Percentiles rank a stretch among this genome's conserved stretches.
These are phyloP conservation scores for Bilobella aurantiaca DNA, from an alignment of 1,140 invertebrate genomes.

Conservation along the genomic window DNA sequence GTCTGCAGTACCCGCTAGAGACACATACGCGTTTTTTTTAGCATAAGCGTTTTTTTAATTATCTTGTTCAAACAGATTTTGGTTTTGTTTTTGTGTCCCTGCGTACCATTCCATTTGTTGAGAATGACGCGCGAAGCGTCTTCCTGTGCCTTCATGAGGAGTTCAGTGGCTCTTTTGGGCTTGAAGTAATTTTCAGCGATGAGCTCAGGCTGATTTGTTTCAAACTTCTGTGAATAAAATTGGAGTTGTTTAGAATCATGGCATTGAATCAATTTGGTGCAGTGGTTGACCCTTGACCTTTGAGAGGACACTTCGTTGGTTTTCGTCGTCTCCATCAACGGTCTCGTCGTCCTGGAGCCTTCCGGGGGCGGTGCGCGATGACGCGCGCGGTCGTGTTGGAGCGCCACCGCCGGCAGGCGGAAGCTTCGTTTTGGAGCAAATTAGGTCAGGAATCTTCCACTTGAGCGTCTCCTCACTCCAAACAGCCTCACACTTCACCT, in stretches of 20 bases:
- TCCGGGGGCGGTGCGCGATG: constrained; percentile 43
- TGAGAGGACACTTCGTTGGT: constrained; percentile 39
- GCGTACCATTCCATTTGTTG: constrained; percentile 38
- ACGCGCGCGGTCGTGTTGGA: constrained; percentile 25
- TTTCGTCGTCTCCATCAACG: constrained; percentile 39
- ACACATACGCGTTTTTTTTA: no score
- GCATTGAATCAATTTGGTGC: not conserved
- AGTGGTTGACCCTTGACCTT: constrained; percentile 36
- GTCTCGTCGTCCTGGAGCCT: constrained; percentile 40
- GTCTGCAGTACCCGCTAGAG: no score
- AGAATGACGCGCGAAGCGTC: constrained; percentile 43
- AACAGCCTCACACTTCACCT: constrained; percentile 55
- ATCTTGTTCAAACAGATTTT: no score
- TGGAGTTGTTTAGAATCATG: not conserved
- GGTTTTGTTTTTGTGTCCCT: no score
- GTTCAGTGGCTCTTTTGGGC: constrained; percentile 51
- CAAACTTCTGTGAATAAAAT: constrained; percentile 45
- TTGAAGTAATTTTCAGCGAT: constrained; percentile 62
- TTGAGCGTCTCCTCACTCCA: constrained; percentile 66
- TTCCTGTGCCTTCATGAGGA: constrained; percentile 46
- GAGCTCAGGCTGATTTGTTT: constrained; percentile 50
- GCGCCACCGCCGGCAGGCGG: constrained; percentile 49
- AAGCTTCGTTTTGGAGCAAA: constrained; percentile 53
- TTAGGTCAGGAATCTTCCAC: constrained; percentile 61
- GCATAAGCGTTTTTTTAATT: no score